Percentiles rank a stretch among this genome's conserved stretches.
These are phyloP conservation scores for Scolopax bukidnonensis DNA, from an alignment of 2,797 vertebrate species.

Conservation along the genomic window DNA sequence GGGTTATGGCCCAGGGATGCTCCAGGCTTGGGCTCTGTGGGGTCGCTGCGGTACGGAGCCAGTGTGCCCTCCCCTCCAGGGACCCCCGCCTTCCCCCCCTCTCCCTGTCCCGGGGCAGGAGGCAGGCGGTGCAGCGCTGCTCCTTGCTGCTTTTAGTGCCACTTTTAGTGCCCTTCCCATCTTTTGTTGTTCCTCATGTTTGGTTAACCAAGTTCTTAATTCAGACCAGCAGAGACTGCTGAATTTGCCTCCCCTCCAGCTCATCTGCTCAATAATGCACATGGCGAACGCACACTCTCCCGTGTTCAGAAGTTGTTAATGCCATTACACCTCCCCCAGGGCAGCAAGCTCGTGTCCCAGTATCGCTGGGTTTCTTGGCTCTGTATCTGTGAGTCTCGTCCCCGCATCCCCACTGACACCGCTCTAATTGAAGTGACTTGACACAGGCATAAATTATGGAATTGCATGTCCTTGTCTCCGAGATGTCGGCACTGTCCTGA, in stretches of 20 bases:
- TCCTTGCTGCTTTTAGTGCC: neutral
- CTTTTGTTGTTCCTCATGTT: neutral
- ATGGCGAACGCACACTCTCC: neutral
- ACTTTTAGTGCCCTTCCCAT: neutral
- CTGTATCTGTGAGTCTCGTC: neutral
- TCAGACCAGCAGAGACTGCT: neutral
- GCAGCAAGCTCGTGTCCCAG: neutral
- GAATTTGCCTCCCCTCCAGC: neutral
- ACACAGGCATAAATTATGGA: neutral
- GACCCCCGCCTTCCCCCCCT: neutral
- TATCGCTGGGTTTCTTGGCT: neutral
- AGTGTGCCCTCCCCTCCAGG: neutral
- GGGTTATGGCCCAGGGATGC: neutral
- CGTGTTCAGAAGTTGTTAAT: neutral
- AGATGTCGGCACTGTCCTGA: neutral
- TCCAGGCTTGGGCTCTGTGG: neutral
- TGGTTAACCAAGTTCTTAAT: neutral
- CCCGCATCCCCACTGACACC: neutral
- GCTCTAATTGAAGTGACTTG: neutral
- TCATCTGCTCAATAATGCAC: neutral
- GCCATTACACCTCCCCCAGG: slow-evolving; percentile 60
- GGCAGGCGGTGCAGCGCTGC: neutral
- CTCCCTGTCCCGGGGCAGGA: rapidly evolving
- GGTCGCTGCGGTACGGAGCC: neutral
- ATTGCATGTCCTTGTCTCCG: neutral